These are phyloP conservation scores for Biston stratarius DNA, from an alignment of 2,888 invertebrate species.

Conservation along the genomic window DNA sequence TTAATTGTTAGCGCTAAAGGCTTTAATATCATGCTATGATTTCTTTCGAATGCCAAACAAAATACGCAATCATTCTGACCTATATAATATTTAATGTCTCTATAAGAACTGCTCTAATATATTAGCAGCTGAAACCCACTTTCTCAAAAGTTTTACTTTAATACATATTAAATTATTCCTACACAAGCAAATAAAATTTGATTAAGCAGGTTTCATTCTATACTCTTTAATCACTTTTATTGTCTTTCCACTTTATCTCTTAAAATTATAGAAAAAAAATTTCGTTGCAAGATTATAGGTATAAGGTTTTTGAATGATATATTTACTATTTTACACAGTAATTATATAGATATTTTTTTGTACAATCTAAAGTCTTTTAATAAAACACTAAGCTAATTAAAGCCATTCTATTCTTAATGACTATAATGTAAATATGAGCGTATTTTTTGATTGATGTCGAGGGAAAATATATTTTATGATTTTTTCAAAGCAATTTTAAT, in stretches of 20 bases:
- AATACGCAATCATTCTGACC: no score
- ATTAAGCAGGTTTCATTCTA: slow-evolving; percentile 15
- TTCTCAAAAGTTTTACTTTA: background rate
- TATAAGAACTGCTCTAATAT: background rate
- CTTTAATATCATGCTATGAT: no score
- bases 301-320: slow-evolving; percentile 25
- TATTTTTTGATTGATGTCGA: background rate
- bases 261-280: slow-evolving; percentile 26
- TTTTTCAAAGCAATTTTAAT: background rate
- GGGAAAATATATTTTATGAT: background rate
- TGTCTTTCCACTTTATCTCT: slow-evolving; percentile 37
- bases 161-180: background rate
- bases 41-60: no score
- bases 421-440: slow-evolving; percentile 44
- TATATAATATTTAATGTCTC: no score
- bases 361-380: slow-evolving; percentile 75
- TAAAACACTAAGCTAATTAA: slow-evolving; percentile 83
- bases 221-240: slow-evolving; percentile 31
- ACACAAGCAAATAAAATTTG: background rate
- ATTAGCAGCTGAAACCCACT: slow-evolving; percentile 5
- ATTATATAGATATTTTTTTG: slow-evolving; percentile 25
- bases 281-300: slow-evolving; percentile 39
- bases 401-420: slow-evolving; percentile 78
- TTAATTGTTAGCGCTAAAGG: no score
- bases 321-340: slow-evolving; percentile 6